A percentile compares a stretch with the other conserved stretches of the same genome.
phyloP scores from a whole-genome alignment of 1,140 invertebrate genomes.

The Neodiprion lecontei region DNA sequence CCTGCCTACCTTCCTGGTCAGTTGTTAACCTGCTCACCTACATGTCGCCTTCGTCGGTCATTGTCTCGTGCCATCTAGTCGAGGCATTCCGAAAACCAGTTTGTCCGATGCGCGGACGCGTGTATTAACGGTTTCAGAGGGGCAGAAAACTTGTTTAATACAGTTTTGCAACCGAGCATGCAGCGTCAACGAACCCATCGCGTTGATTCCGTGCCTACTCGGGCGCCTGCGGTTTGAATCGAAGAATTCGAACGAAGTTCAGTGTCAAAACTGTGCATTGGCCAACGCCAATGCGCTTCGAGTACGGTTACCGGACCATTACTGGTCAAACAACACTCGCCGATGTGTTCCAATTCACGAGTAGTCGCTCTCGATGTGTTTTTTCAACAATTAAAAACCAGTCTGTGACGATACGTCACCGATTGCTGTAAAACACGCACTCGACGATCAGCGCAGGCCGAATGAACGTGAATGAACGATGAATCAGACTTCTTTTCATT shows the following conservation, averaged over 20 bases:
- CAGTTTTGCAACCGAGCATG: background rate
- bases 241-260: background rate
- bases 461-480: too few relatives aligned
- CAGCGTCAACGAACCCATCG: background rate
- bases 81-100: background rate
- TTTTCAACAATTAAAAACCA: too few relatives aligned
- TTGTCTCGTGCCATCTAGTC: background rate
- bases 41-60: background rate
- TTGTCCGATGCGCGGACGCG: background rate
- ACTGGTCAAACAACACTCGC: too few relatives aligned
- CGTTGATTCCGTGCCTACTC: background rate
- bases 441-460: too few relatives aligned
- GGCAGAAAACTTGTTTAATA: background rate
- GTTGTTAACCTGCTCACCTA: slow-evolving; percentile 6
- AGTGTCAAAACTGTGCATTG: background rate
- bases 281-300: too few relatives aligned
- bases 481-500: too few relatives aligned
- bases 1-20: background rate
- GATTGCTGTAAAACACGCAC: too few relatives aligned
- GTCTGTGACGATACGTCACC: too few relatives aligned
- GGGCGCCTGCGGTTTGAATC: background rate
- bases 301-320: too few relatives aligned
- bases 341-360: too few relatives aligned
- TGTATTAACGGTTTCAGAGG: background rate
- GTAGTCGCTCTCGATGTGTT: too few relatives aligned